Evolutionary conservation across 2,113 vertebrate genomes (phyloP), one percentile per base, ranked within the genome.

Genomic region (Ictidomys tridecemlineatus): DNA sequence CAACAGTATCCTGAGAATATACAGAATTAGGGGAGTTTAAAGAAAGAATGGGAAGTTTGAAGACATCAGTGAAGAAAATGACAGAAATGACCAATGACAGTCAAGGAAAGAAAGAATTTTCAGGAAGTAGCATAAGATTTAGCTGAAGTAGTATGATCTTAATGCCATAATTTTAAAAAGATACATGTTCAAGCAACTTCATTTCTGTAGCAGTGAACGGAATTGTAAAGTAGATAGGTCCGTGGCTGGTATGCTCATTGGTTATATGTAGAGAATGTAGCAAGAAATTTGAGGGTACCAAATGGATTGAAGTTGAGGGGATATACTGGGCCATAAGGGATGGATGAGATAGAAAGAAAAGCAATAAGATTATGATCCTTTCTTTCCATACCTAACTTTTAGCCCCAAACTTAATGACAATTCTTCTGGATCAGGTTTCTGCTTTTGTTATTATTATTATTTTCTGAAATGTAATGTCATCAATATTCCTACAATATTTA

Each of bases 391-490:
- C 6, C 26, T 63, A 63, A n/a, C 0, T 45, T 93, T 76, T 58
- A 94, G 67, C 32, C 3, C 26, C 34, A 56, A 58, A 42, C 8
- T 73, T 84, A 73, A 58, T 9, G 0, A 53, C 76, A 80, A 80
- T 51, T 83, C 28, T 76, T 95, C 56, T 53, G 8, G 11, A 72
- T 73, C 32, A 56, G 3, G 74, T 80, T 92, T 82, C 12, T 95
- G 20, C 85, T 42, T 7, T 63, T 28, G 8, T 58, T 58, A 1
- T 58, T 58, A 7, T 58, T 58, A 7, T 22, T 16, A 77, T 91
- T 94, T 80, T 69, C 37, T 73, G 12, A 88, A 97, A 94, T 85
- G 2, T 26, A 10, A 22, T 94, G 0, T 65, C 61, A 91, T 56
- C 20, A 3, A 22, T 39, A 76, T 34, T 53, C 16, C 34, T 85